These are phyloP conservation scores for Cyclina sinensis DNA, from an alignment of 1,140 invertebrate species.

Conservation along the genomic window DNA sequence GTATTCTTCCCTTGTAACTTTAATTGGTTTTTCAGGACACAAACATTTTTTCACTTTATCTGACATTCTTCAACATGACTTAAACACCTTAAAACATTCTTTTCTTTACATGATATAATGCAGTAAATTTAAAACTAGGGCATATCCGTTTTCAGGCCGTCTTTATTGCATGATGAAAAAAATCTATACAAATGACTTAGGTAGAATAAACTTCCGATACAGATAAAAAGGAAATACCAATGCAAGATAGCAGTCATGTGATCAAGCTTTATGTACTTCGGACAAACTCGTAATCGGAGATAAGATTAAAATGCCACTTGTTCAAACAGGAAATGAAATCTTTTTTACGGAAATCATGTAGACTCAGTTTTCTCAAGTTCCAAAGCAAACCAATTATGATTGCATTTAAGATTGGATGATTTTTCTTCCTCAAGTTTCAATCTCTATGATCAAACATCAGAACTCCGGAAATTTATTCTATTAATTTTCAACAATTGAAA, in stretches of 20 bases:
- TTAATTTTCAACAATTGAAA: conserved; percentile 28
- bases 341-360: conserved; percentile 51
- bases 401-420: conserved; percentile 5
- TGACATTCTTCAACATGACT: too few species aligned
- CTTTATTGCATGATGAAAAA: background rate
- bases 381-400: conserved; percentile 16
- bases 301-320: conserved; percentile 48
- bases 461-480: conserved; percentile 32
- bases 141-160: background rate
- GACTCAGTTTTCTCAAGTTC: conserved; percentile 14
- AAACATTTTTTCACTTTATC: too few species aligned
- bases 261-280: background rate
- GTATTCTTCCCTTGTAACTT: too few species aligned
- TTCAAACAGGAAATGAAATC: conserved; percentile 47
- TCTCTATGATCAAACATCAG: background rate
- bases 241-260: conserved; percentile 29
- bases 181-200: background rate
- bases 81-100: background rate
- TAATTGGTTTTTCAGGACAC: too few species aligned
- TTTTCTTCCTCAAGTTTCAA: conserved; percentile 31
- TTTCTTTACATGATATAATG: conserved; percentile 12
- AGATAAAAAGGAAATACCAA: conserved; percentile 49
- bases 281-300: conserved; percentile 49
- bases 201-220: conserved; percentile 54
- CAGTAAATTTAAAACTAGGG: background rate